Percentiles rank a stretch among this genome's conserved stretches.
Evolutionary conservation across 2,113 vertebrate genomes (phyloP).

Genomic region (Scopus umbretta): DNA sequence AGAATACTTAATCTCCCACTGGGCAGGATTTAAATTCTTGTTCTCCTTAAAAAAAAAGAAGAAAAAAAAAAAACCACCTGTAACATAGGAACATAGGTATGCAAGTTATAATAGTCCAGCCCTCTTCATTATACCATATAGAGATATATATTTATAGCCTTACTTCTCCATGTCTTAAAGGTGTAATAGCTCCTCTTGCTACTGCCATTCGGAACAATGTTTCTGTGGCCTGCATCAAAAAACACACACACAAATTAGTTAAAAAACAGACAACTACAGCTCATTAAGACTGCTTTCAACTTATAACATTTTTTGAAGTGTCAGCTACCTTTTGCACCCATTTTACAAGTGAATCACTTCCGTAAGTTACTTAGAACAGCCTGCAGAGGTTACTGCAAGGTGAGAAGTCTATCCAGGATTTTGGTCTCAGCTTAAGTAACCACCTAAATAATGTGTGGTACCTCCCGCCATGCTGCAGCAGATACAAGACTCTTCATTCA

Average conservation of each 20-base stretch:
- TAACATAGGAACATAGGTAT: neutral
- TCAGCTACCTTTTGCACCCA: neutral
- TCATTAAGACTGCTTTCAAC: neutral
- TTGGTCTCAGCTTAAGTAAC: neutral
- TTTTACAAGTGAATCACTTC: neutral
- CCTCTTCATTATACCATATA: neutral
- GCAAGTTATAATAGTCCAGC: neutral
- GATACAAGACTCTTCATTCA: neutral
- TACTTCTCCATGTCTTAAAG: conserved; percentile 83
- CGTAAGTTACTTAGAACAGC: neutral
- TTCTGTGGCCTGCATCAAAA: conserved; percentile 77
- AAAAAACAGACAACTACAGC: neutral
- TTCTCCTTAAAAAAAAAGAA: neutral
- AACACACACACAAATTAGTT: neutral
- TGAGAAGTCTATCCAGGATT: neutral
- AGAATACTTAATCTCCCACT: neutral
- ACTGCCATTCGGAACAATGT: conserved; percentile 81
- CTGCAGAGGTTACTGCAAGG: neutral
- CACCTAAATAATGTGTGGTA: fast-evolving
- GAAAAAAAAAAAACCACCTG: too few species aligned
- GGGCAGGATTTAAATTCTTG: neutral
- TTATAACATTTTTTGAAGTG: neutral
- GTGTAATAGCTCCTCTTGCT: conserved; percentile 77
- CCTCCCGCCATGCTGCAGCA: fast-evolving
- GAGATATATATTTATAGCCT: conserved; percentile 9